Conservation (phyloP, 2,888 invertebrate species). For the Sphaerophoria rueppellii region DNA sequence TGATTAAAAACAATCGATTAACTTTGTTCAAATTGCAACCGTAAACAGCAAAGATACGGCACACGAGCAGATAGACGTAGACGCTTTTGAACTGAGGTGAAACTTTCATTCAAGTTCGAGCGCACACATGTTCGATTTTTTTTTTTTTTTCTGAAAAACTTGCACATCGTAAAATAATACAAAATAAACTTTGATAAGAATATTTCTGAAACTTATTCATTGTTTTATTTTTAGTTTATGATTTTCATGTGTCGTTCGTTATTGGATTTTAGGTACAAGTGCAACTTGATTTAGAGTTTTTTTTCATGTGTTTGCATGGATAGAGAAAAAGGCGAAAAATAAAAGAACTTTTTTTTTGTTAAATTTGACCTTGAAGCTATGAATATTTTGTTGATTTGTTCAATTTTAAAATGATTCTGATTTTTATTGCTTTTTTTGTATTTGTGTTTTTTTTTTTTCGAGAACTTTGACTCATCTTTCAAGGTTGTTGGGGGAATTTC, state of each 20-base stretch:
- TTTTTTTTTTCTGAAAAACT: neutral
- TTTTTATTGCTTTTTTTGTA: no score
- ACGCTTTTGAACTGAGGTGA: conserved; percentile 1
- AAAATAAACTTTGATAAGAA: conserved; percentile 25
- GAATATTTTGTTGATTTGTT: conserved; percentile 8
- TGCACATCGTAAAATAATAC: conserved; percentile 5
- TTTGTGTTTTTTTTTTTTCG: no score
- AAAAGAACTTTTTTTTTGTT: neutral
- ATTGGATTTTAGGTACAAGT: neutral
- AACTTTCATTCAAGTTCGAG: conserved; percentile 15
- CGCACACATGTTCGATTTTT: conserved; percentile 13
- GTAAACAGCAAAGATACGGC: neutral
- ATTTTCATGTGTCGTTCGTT: no score
- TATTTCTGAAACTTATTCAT: no score
- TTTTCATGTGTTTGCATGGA: conserved; percentile 5
- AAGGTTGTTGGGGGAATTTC: conserved; percentile 7
- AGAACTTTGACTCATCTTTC: conserved; percentile 23
- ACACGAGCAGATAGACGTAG: neutral
- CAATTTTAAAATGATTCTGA: no score
- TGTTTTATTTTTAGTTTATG: no score
- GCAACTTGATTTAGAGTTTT: conserved; percentile 11
- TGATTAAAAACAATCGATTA: neutral
- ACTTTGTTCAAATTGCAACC: neutral
- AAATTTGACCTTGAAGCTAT: conserved; percentile 11
- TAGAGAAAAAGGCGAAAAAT: neutral